Conservation (phyloP, 2,888 invertebrate species). For the Ditylenchus weischeri region DNA sequence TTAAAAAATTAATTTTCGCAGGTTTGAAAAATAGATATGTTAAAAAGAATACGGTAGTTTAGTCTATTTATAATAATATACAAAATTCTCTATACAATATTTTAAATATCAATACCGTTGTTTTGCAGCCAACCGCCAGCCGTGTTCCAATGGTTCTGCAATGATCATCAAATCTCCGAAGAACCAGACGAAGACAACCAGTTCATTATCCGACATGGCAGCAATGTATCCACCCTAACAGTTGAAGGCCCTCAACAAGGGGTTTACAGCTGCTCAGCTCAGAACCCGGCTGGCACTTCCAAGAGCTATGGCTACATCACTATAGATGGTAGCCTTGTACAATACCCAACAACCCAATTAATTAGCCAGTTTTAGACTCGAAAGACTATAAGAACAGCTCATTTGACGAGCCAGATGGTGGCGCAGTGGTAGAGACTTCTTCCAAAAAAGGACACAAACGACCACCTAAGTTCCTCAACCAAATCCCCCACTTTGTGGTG, state of each 20-base stretch:
- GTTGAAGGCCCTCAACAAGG: slow-evolving; percentile 63
- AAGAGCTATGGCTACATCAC: slow-evolving; percentile 57
- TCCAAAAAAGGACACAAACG: slow-evolving; percentile 20
- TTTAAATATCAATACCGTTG: background rate
- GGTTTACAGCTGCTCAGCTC: slow-evolving; percentile 79
- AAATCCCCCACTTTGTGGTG: slow-evolving; percentile 53
- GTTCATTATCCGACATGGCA: slow-evolving; percentile 49
- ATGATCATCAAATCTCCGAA: slow-evolving; percentile 47
- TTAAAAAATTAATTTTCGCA: no score
- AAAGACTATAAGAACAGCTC: slow-evolving; percentile 13
- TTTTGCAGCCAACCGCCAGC: slow-evolving; percentile 24
- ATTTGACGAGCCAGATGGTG: background rate
- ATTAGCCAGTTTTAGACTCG: slow-evolving; percentile 5
- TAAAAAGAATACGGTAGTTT: no score
- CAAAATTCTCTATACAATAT: no score
- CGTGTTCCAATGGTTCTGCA: slow-evolving; percentile 45
- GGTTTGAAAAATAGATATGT: no score
- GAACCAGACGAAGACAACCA: slow-evolving; percentile 33
- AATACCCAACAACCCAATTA: background rate
- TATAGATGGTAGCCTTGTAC: slow-evolving; percentile 57
- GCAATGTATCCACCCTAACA: slow-evolving; percentile 53
- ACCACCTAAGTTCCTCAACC: slow-evolving; percentile 37
- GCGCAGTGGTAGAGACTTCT: background rate
- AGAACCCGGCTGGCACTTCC: slow-evolving; percentile 81
- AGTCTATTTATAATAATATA: no score